phyloP scores from a whole-genome alignment of 2,888 invertebrate genomes.

The Yponomeuta plumbellus region DNA sequence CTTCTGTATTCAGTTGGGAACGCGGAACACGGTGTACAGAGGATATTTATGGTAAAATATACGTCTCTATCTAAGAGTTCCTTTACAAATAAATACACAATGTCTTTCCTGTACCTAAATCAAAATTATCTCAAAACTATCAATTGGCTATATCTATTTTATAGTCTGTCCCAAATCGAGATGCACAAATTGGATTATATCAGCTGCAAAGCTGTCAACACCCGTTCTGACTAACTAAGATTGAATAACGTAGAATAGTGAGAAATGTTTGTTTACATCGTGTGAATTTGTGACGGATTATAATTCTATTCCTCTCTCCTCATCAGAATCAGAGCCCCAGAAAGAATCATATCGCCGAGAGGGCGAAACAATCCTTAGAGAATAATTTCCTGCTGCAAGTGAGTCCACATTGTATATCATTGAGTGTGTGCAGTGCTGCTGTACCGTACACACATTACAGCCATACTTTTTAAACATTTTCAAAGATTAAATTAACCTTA shows the following conservation, averaged over 20 bases:
- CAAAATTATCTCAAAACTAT: background rate
- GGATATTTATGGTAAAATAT: background rate
- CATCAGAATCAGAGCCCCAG: conserved; percentile 73
- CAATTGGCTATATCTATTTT: background rate
- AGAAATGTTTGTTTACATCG: background rate
- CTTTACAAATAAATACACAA: background rate
- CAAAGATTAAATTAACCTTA: no score
- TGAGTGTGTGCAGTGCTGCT: conserved; percentile 27
- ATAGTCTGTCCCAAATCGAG: background rate
- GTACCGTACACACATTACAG: background rate
- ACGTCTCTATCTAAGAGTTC: background rate
- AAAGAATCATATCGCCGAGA: conserved; percentile 73
- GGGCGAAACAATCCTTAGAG: conserved; percentile 73
- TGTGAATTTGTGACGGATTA: conserved; percentile 1
- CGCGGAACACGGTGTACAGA: background rate
- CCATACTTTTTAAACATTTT: no score
- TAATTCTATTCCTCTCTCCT: conserved; percentile 36
- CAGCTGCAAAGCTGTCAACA: background rate
- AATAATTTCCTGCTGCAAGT: conserved; percentile 74
- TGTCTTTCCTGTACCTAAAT: background rate
- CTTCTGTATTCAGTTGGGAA: background rate
- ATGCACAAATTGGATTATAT: background rate
- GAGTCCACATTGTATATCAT: conserved; percentile 46
- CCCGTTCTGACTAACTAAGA: background rate
- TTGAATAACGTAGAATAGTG: background rate